These are phyloP conservation scores for Hybognathus amarus DNA, from an alignment of 2,797 vertebrate genomes.

Conservation along the genomic window DNA sequence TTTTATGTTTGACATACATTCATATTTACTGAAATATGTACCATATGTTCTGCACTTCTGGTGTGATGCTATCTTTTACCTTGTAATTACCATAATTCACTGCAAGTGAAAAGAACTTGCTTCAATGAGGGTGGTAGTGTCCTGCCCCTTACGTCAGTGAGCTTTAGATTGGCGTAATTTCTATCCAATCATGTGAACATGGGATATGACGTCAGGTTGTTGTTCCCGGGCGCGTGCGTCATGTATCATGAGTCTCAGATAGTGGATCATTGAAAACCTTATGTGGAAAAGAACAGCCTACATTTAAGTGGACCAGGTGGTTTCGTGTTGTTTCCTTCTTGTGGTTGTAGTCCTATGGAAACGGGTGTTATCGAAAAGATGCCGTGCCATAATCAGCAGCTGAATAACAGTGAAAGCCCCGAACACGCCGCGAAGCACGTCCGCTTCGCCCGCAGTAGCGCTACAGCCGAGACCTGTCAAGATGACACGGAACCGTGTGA, in stretches of 20 bases:
- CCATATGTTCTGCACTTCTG: neutral
- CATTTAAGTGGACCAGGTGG: slow-evolving; percentile 18
- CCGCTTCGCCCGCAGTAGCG: slow-evolving; percentile 51
- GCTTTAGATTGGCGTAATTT: slow-evolving; percentile 5
- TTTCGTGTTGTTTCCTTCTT: neutral
- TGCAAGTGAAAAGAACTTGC: no score
- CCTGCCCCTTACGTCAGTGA: slow-evolving; percentile 19
- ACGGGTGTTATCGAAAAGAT: slow-evolving; percentile 60
- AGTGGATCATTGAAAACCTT: neutral
- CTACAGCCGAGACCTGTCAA: slow-evolving; percentile 49
- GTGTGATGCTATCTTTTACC: neutral
- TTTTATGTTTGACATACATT: neutral
- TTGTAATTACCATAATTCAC: neutral
- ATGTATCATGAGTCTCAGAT: neutral
- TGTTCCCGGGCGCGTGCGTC: slow-evolving; percentile 27
- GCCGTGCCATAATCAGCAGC: slow-evolving; percentile 74
- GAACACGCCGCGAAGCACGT: slow-evolving; percentile 63
- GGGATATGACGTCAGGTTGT: slow-evolving; percentile 47
- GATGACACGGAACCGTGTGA: slow-evolving; percentile 25
- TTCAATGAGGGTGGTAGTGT: neutral
- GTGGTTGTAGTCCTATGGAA: slow-evolving; percentile 55
- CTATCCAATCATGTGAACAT: slow-evolving; percentile 24
- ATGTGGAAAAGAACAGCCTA: neutral
- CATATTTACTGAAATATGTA: neutral
- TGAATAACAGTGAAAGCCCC: slow-evolving; percentile 57